Evolutionary conservation across 2,797 vertebrate genomes (phyloP).

Genomic region (Galago senegalensis): DNA sequence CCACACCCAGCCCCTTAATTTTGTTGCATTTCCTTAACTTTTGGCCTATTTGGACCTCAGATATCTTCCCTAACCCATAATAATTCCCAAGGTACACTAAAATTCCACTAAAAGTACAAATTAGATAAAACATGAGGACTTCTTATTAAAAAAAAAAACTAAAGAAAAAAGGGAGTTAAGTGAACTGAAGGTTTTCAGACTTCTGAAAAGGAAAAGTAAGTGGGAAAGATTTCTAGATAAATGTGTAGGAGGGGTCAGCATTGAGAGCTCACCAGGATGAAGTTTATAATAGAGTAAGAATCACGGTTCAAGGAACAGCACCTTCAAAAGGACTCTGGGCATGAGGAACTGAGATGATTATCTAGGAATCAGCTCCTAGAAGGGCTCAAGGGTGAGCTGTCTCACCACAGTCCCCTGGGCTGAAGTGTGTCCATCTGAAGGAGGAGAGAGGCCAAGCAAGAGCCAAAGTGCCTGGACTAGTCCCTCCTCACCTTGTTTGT

Average conservation of each 20-base stretch:
- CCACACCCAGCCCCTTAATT: neutral
- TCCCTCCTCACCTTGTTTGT: neutral
- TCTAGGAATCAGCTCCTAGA: neutral
- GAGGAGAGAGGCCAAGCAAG: neutral
- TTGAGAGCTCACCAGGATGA: neutral
- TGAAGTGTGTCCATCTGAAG: constrained; percentile 17
- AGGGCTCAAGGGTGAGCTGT: neutral
- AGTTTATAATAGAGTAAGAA: neutral
- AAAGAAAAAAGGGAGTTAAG: neutral
- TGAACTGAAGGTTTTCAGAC: neutral
- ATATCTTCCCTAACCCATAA: neutral
- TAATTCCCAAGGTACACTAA: neutral
- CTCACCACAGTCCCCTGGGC: neutral
- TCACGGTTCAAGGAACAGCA: neutral
- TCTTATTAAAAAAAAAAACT: constrained; percentile 3
- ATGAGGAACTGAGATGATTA: neutral
- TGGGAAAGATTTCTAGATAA: neutral
- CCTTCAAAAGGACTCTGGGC: neutral
- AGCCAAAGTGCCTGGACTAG: neutral
- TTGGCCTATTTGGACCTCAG: neutral
- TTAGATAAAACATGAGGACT: neutral
- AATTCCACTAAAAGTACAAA: neutral
- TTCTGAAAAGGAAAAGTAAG: constrained; percentile 30
- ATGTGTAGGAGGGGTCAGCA: neutral
- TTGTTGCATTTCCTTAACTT: neutral